A percentile compares a stretch with the other conserved stretches of the same genome.
These are phyloP conservation scores for Epirrhoe tristata DNA, from an alignment of 2,888 invertebrate species.

Conservation along the genomic window DNA sequence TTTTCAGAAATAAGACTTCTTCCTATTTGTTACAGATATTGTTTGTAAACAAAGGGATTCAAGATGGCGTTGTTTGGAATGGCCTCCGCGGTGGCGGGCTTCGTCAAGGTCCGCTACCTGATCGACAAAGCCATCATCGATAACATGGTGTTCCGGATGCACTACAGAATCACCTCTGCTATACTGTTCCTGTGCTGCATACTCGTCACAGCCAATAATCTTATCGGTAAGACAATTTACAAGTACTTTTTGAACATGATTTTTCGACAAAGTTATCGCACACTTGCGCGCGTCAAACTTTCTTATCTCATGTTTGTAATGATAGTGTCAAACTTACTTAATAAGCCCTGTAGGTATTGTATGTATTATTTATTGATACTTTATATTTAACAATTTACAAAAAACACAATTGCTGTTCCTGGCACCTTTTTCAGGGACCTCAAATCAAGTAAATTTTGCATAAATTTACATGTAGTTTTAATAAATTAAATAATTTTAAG, in stretches of 20 bases:
- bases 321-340: slow-evolving; percentile 1
- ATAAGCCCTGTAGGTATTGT: not conserved
- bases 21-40: slow-evolving; percentile 60
- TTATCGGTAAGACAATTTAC: slow-evolving; percentile 90
- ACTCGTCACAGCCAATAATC: slow-evolving; percentile 94
- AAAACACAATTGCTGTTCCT: not conserved
- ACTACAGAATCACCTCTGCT: slow-evolving; percentile 94
- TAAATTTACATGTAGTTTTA: slow-evolving; percentile 1
- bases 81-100: slow-evolving; percentile 95
- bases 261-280: slow-evolving; percentile 9
- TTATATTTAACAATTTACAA: not conserved
- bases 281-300: slow-evolving; percentile 8
- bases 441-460: slow-evolving; percentile 20
- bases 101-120: slow-evolving; percentile 95
- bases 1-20: slow-evolving; percentile 49
- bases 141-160: slow-evolving; percentile 95
- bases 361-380: not conserved
- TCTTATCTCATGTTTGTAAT: slow-evolving; percentile 19
- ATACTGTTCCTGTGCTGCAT: slow-evolving; percentile 94
- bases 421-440: slow-evolving; percentile 17
- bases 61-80: slow-evolving; percentile 93
- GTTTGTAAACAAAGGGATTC: slow-evolving; percentile 60
- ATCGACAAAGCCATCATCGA: slow-evolving; percentile 95
- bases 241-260: slow-evolving; percentile 3
- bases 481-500: slow-evolving; percentile 1